Base-by-base conservation (phyloP, 2,113 vertebrate genomes). In the Gavialis gangeticus region DNA sequence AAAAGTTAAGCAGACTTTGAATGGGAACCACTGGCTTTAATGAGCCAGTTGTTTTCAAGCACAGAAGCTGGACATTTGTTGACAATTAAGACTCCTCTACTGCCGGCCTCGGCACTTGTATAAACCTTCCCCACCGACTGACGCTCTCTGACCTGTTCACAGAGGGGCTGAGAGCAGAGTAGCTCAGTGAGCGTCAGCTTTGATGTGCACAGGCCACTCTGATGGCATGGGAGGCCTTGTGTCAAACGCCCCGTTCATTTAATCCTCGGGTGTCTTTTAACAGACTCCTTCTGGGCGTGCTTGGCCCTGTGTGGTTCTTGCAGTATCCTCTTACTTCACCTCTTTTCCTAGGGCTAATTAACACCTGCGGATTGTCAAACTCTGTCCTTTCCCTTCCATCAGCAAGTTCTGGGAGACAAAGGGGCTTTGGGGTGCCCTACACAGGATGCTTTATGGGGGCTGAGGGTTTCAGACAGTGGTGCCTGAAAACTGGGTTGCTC, bases 11-110 rank as follows among this genome's bases (percentile, higher is more conserved):
- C 18, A 55, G 28, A 30, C 28, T 58, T 66, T 56, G 15, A 27
- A 66, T 12, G 15, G 22, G 19, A 93, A 19, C 34, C 10, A 62
- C 64, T 2, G 1, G 54, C 21, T 37, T 13, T 4, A 24, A 56
- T 15, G 6, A 73, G 73, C 19, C 12, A 5, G 15, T 6, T 59
- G 46, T 87, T 75, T 69, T 24, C 55, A 56, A 3, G 24, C 18
- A 3, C 7, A 1, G 63, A 60, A 27, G 14, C 5, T 27, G 66
- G 11, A 7, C 1, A 1, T 2, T 5, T 54, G 11, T 1, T 11
- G 88, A 27, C 4, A 10, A 83, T 89, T 78, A 85, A 87, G 85
- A 59, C 5, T 30, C 4, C 82, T 60, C 56, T 57, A 17, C 28
- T 77, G 73, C 27, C 54, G 75, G 30, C 46, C 89, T 85, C 59